These are phyloP conservation scores for Aporrectodea caliginosa DNA, from an alignment of 1,140 invertebrate species.

Conservation along the genomic window DNA sequence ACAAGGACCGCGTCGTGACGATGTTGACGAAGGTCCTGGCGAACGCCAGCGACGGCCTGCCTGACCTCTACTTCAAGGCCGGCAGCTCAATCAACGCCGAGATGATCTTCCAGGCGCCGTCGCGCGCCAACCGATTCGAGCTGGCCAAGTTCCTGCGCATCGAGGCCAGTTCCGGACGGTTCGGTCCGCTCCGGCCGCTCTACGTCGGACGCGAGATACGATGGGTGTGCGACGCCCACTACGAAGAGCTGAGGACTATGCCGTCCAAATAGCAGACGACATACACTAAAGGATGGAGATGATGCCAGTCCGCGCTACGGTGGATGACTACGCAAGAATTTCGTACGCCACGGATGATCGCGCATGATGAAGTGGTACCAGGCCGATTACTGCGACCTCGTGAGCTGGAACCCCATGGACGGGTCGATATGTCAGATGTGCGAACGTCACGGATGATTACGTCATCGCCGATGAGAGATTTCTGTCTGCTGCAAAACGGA, in stretches of 20 bases:
- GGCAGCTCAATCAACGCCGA: slow-evolving; percentile 32
- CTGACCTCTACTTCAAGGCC: slow-evolving; percentile 34
- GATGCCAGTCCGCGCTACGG: no score
- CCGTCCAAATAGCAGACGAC: slow-evolving; percentile 27
- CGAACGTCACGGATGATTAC: no score
- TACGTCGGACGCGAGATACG: slow-evolving; percentile 31
- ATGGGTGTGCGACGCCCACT: slow-evolving; percentile 32
- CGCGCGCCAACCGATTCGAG: slow-evolving; percentile 30
- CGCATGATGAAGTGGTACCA: no score
- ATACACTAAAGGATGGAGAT: no score
- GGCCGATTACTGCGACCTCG: no score
- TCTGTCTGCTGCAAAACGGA: no score
- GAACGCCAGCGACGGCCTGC: slow-evolving; percentile 34
- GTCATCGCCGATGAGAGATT: no score
- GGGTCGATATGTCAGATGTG: no score
- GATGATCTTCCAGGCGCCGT: slow-evolving; percentile 28
- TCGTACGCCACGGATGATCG: no score
- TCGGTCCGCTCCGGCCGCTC: slow-evolving; percentile 29
- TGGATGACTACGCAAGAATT: no score
- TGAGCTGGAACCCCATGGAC: no score
- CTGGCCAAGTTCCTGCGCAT: slow-evolving; percentile 29
- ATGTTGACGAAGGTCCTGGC: slow-evolving; percentile 38
- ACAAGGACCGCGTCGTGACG: slow-evolving; percentile 36
- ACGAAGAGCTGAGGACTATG: slow-evolving; percentile 32
- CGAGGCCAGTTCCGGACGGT: slow-evolving; percentile 27